A percentile compares a stretch with the other conserved stretches of the same genome.
Conservation (phyloP, 2,888 invertebrate species). For the Campoplex nolae region DNA sequence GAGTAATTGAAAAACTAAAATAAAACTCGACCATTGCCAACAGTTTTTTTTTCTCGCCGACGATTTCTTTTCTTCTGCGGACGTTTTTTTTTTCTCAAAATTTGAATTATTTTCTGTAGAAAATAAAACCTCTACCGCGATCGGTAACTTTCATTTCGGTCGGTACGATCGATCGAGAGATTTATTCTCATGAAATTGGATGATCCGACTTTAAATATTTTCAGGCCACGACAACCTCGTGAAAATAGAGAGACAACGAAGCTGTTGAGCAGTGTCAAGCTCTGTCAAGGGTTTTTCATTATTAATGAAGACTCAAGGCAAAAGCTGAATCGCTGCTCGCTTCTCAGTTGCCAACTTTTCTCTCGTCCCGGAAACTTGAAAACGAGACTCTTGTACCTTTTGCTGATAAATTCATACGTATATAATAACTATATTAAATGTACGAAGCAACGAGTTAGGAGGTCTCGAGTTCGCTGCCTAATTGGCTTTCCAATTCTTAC, state of each 20-base stretch:
- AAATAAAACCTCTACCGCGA: too few species aligned
- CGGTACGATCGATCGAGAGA: too few species aligned
- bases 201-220: background rate
- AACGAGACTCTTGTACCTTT: background rate
- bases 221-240: background rate
- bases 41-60: background rate
- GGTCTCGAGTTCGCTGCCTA: constrained; percentile 40
- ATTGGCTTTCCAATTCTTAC: constrained; percentile 61
- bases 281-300: constrained; percentile 2
- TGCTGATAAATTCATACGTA: background rate
- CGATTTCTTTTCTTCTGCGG: background rate
- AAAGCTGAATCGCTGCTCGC: constrained; percentile 13
- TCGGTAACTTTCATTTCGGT: too few species aligned
- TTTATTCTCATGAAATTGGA: background rate
- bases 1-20: background rate
- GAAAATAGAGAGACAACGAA: background rate
- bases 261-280: background rate
- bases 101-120: background rate
- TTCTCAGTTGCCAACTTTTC: background rate
- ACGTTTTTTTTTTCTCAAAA: too few species aligned
- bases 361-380: constrained; percentile 12
- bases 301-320: constrained; percentile 10
- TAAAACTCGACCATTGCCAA: background rate
- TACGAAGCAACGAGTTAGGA: constrained; percentile 18
- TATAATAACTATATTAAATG: background rate